Conservation (phyloP, 2,888 invertebrate genomes). For the Hydroisotoma schaefferi region DNA sequence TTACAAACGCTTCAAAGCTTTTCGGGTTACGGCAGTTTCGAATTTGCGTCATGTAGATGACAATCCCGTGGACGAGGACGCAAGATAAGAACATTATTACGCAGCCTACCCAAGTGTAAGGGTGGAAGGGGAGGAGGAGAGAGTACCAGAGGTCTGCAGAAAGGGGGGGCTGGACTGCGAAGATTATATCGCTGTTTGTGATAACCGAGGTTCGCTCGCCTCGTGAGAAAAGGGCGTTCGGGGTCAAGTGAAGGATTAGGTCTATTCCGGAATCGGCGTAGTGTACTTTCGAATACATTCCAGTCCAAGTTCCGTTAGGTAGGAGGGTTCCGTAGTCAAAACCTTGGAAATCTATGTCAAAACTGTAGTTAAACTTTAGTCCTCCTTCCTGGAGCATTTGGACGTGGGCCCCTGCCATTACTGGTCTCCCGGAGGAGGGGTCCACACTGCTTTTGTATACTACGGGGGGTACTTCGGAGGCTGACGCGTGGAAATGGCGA, state of each 20-base stretch:
- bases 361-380: conserved; percentile 11
- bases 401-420: not conserved
- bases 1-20: not conserved
- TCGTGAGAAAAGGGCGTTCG: not conserved
- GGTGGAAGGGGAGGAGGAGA: not conserved
- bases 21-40: not conserved
- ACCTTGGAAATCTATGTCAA: not conserved
- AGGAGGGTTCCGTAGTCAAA: conserved; percentile 7
- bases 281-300: conserved; percentile 3
- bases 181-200: not conserved
- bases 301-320: conserved; percentile 14
- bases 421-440: not conserved
- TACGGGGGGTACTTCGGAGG: not conserved
- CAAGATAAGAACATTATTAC: not conserved
- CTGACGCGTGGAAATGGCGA: not conserved
- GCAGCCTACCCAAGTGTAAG: not conserved
- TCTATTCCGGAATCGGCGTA: conserved; percentile 11
- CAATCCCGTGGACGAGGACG: not conserved
- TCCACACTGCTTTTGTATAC: not conserved
- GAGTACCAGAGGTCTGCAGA: not conserved
- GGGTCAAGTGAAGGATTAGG: not conserved
- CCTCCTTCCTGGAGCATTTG: not conserved
- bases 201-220: not conserved
- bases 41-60: not conserved
- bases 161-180: not conserved